Evolutionary conservation across 2,888 invertebrate genomes (phyloP).

Genomic region (Hydropsyche betteni): DNA sequence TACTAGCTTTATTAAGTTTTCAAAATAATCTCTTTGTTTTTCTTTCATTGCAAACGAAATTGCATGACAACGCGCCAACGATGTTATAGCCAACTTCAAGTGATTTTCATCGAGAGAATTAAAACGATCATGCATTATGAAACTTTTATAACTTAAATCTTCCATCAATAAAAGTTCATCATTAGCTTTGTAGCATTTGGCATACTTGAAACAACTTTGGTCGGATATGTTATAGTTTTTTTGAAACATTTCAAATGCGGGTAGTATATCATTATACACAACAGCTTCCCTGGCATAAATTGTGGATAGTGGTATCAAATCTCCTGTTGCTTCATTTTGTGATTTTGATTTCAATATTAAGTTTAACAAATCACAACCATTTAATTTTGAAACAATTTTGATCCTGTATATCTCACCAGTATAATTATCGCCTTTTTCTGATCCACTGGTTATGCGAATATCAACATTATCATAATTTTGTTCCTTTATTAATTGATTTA

Average conservation of each 20-base stretch:
- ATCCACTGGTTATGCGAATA: background rate
- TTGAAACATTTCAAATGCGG: constrained; percentile 44
- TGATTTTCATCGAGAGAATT: constrained; percentile 46
- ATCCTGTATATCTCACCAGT: constrained; percentile 38
- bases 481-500: constrained; percentile 24
- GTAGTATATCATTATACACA: constrained; percentile 39
- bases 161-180: constrained; percentile 37
- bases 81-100: constrained; percentile 30
- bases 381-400: constrained; percentile 22
- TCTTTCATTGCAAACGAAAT: constrained; percentile 31
- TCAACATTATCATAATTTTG: constrained; percentile 21
- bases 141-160: constrained; percentile 38
- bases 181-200: constrained; percentile 23
- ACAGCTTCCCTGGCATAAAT: constrained; percentile 36
- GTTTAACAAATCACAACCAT: constrained; percentile 19
- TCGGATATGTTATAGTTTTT: constrained; percentile 42
- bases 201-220: constrained; percentile 41
- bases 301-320: background rate
- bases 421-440: constrained; percentile 43
- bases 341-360: constrained; percentile 6
- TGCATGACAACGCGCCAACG: background rate
- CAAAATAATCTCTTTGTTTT: background rate
- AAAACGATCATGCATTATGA: constrained; percentile 41
- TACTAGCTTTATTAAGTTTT: constrained; percentile 5
- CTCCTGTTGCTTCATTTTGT: background rate